Conservation (phyloP, 2,888 invertebrate genomes). For the Pheosia gnoma region DNA sequence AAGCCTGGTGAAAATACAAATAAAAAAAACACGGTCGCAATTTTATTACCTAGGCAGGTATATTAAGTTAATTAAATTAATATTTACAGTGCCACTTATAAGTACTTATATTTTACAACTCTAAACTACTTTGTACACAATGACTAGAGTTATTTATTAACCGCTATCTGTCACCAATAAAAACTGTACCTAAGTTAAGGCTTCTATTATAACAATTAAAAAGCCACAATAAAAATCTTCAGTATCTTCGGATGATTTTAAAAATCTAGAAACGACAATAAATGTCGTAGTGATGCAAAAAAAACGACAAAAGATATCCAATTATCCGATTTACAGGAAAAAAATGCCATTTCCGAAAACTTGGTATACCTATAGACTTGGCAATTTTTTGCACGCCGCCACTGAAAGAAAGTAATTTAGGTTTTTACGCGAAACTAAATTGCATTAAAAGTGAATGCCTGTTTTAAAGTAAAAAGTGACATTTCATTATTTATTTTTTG, state of each 20-base stretch:
- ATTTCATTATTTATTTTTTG: slow-evolving; percentile 1
- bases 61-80: slow-evolving; percentile 22
- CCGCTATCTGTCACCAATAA: slow-evolving; percentile 29
- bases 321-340: slow-evolving; percentile 11
- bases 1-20: too few species aligned
- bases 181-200: background rate
- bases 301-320: slow-evolving; percentile 23
- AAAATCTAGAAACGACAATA: slow-evolving; percentile 8
- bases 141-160: slow-evolving; percentile 68
- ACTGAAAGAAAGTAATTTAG: slow-evolving; percentile 14
- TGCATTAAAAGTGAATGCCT: slow-evolving; percentile 8
- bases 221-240: background rate
- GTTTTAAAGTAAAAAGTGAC: slow-evolving; percentile 3
- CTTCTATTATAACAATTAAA: slow-evolving; percentile 2
- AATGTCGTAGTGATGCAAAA: slow-evolving; percentile 13
- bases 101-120: slow-evolving; percentile 41
- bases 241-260: slow-evolving; percentile 6
- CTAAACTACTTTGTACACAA: slow-evolving; percentile 75
- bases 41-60: too few species aligned
- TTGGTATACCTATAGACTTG: background rate
- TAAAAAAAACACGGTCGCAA: too few species aligned
- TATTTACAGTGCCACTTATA: slow-evolving; percentile 54
- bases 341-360: slow-evolving; percentile 7
- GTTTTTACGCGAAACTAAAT: slow-evolving; percentile 17
- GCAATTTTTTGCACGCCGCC: background rate